Base-by-base conservation (phyloP, 2,888 invertebrate genomes). In the Creontiades dilutus region DNA sequence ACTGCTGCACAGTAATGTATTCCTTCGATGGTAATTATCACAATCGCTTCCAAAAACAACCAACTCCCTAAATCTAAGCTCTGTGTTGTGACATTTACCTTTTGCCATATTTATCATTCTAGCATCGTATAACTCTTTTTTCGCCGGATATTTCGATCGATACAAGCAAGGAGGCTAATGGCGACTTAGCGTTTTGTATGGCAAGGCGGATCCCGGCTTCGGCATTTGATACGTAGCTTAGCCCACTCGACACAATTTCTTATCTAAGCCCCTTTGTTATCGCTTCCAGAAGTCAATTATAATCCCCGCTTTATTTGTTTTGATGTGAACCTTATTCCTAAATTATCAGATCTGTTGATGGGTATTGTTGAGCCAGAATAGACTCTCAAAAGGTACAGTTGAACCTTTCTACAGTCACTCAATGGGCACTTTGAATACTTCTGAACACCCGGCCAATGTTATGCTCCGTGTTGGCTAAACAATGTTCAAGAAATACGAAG, bases 151-250 rank as follows among this genome's bases (percentile, higher is more conserved):
- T 68, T 68, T 23, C 23, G 68, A 68, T 68, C 68, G 68, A 68
- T 68, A n/a, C 68, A 11, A 23, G 68, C 27, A 2, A 27, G 12
- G 68, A 19, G 27, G 68, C 68, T 68, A 68, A 68, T 68, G 68
- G 68, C 68, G 68, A 68, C 68, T 68, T 68, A 19, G 68, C 68
- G 68, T 68, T 68, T 68, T 68, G 68, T 68, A 68, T 19, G 12
- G 23, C 5, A 11, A 23, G 68, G 23, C 19, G 27, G 27, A 68
- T 68, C 23, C 68, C 27, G 23, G 68, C 68, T 19, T 19, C 2
- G 61, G n/a, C 61, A 52, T 61, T 61, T 61, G 61, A 61, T 61
- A 61, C 61, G 19, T 61, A 0, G 7, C n/a, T 7, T 12, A 68
- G 23, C 23, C 19, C 23, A 68, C 68, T 68, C 68, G 7, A 11